Evolutionary conservation across 2,113 vertebrate species (phyloP).

Genomic region (Ovis canadensis): DNA sequence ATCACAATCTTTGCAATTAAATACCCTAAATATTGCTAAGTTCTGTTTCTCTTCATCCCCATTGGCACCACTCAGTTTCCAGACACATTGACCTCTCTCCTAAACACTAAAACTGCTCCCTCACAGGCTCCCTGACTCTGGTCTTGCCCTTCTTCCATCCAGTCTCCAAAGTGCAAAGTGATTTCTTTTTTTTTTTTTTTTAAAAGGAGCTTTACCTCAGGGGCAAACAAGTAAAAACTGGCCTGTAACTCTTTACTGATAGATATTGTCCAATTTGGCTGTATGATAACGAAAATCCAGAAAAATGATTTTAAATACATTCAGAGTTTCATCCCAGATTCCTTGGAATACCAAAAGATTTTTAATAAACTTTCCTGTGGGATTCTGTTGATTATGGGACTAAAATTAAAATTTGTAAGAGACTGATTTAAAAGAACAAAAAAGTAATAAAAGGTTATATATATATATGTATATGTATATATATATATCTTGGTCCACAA

Average conservation of each 20-base stretch:
- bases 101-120: not conserved
- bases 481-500: conserved; percentile 82
- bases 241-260: conserved; percentile 58
- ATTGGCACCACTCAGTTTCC: not conserved
- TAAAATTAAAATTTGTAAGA: conserved; percentile 66
- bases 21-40: not conserved
- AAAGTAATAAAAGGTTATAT: conserved; percentile 61
- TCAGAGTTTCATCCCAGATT: conserved; percentile 76
- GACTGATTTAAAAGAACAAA: conserved; percentile 65
- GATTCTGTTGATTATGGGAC: conserved; percentile 67
- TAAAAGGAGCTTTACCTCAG: conserved; percentile 52
- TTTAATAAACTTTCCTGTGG: conserved; percentile 66
- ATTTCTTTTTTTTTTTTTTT: too few relatives aligned
- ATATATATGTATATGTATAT: conserved; percentile 69
- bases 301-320: conserved; percentile 85
- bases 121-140: not conserved
- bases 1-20: not conserved
- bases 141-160: not conserved
- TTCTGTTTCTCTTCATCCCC: not conserved
- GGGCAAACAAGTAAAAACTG: conserved; percentile 69
- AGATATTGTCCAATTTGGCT: conserved; percentile 72
- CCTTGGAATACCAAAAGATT: conserved; percentile 72
- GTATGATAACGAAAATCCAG: conserved; percentile 71
- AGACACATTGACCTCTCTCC: not conserved
- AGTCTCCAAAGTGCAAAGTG: not conserved